phyloP scores from a whole-genome alignment of 2,888 invertebrate genomes.

The Tyria jacobaeae region DNA sequence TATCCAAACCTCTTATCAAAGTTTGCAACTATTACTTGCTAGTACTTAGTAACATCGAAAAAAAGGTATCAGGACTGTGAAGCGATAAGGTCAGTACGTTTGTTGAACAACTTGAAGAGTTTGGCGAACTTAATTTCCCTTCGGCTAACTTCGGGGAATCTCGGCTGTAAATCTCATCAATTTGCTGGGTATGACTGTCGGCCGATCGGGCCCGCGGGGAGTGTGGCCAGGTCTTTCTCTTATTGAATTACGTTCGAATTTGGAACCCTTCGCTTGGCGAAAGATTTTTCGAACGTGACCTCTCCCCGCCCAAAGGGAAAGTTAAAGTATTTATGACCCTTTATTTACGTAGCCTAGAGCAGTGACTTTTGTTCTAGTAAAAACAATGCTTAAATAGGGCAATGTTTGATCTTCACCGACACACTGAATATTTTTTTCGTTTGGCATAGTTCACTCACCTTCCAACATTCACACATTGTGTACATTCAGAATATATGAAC shows the following conservation, averaged over 20 bases:
- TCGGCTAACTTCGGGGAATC: constrained; percentile 77
- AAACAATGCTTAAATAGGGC: constrained; percentile 24
- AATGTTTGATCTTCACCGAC: constrained; percentile 8
- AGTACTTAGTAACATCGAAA: constrained; percentile 35
- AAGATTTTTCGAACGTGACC: constrained; percentile 57
- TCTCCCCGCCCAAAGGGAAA: constrained; percentile 36
- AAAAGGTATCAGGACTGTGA: constrained; percentile 41
- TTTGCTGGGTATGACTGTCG: constrained; percentile 71
- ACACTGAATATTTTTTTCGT: constrained; percentile 13
- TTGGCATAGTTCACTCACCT: constrained; percentile 7
- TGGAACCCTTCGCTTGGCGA: constrained; percentile 51
- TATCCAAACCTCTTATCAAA: constrained; percentile 31
- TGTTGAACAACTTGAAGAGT: constrained; percentile 69
- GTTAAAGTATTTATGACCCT: constrained; percentile 61
- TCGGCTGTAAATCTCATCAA: constrained; percentile 80
- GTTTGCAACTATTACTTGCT: constrained; percentile 30
- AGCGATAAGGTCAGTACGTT: constrained; percentile 67
- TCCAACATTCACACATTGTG: constrained; percentile 1
- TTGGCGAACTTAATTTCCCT: constrained; percentile 79
- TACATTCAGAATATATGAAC: constrained; percentile 12
- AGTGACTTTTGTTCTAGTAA: constrained; percentile 29
- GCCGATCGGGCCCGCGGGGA: constrained; percentile 58
- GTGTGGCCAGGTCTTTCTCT: constrained; percentile 66
- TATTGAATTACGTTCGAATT: constrained; percentile 74
- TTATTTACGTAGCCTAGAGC: constrained; percentile 55